These are phyloP conservation scores for Phymatocera aterrima DNA, from an alignment of 2,888 invertebrate genomes.

Conservation along the genomic window DNA sequence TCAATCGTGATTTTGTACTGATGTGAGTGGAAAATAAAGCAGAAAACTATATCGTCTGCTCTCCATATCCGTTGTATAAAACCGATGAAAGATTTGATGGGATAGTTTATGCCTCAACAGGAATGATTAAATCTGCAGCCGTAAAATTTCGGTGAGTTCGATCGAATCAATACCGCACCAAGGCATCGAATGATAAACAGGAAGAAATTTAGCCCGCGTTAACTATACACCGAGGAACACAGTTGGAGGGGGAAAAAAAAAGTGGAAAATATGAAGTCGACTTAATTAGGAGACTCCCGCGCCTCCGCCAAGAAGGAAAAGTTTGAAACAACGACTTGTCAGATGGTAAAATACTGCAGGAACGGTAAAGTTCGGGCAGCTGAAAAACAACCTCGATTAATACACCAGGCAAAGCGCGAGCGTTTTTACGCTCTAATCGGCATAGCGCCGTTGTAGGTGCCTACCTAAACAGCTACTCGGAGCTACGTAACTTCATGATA, in stretches of 20 bases:
- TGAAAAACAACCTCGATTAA: slow-evolving; percentile 35
- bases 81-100: too few species aligned
- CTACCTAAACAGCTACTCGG: not conserved
- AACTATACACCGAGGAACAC: too few species aligned
- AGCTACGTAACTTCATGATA: not conserved
- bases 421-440: slow-evolving; percentile 23
- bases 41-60: too few species aligned
- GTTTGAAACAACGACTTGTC: not conserved
- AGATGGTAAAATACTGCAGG: not conserved
- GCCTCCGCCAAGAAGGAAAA: not conserved
- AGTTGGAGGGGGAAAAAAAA: not conserved
- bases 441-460: not conserved
- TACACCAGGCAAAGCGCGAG: slow-evolving; percentile 19
- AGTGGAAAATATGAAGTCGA: not conserved
- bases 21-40: too few species aligned
- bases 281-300: not conserved
- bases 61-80: too few species aligned
- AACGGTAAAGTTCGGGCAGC: not conserved
- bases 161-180: too few species aligned
- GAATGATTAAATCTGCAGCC: too few species aligned
- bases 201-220: too few species aligned
- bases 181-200: too few species aligned
- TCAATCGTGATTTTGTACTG: too few species aligned
- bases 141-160: too few species aligned
- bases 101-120: too few species aligned